A percentile compares a stretch with the other conserved stretches of the same genome.
These are phyloP conservation scores for Leuciscus waleckii DNA, from an alignment of 2,797 vertebrate species.

Conservation along the genomic window DNA sequence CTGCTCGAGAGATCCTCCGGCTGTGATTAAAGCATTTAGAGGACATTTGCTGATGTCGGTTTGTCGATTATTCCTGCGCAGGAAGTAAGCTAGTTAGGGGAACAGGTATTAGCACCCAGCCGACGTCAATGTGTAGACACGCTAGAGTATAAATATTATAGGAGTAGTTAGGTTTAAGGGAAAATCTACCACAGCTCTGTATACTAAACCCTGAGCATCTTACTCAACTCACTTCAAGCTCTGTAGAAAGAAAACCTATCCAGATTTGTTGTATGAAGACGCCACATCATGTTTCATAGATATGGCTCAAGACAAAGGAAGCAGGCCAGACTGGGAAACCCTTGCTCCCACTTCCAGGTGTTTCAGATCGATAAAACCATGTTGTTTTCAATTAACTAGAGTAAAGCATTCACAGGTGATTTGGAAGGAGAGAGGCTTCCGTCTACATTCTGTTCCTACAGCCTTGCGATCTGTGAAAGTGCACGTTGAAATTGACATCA, in stretches of 20 bases:
- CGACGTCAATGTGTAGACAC: too few relatives aligned
- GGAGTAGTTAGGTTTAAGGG: too few relatives aligned
- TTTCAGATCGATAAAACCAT: conserved; percentile 57
- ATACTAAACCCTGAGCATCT: conserved; percentile 13
- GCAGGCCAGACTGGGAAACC: conserved; percentile 28
- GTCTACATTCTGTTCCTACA: not conserved
- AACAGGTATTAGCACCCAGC: too few relatives aligned
- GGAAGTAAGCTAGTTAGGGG: too few relatives aligned
- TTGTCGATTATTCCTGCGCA: too few relatives aligned
- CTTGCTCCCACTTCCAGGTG: conserved; percentile 51
- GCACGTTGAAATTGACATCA: conserved; percentile 16
- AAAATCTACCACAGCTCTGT: too few relatives aligned
- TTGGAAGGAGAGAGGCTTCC: conserved; percentile 33
- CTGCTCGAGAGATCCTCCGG: too few relatives aligned
- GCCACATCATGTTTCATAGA: conserved; percentile 41
- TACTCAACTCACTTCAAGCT: conserved; percentile 31
- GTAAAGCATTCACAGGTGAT: conserved; percentile 24
- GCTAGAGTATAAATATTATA: too few relatives aligned
- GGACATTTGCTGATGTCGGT: too few relatives aligned
- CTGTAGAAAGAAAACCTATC: conserved; percentile 13
- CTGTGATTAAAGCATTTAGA: too few relatives aligned
- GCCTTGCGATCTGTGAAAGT: conserved; percentile 12
- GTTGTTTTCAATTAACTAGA: conserved; percentile 38
- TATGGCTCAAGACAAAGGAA: conserved; percentile 29
- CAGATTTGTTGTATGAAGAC: conserved; percentile 28